phyloP scores from a whole-genome alignment of 2,888 invertebrate genomes.

The Hemithea aestivaria region DNA sequence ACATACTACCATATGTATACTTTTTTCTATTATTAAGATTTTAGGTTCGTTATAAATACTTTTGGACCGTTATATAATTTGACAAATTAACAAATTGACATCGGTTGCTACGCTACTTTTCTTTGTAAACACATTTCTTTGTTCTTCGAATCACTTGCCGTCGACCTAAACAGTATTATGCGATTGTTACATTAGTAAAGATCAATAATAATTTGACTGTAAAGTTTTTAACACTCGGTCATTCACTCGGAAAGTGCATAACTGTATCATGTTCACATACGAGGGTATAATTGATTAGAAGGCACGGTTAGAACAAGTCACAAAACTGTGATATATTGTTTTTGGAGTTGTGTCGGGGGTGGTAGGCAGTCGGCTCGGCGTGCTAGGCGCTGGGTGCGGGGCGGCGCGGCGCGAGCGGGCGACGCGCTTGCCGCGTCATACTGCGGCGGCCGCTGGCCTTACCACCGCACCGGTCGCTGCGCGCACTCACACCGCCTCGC shows the following conservation, averaged over 20 bases:
- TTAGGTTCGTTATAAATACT: not conserved
- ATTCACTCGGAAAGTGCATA: slow-evolving; percentile 21
- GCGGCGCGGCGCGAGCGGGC: slow-evolving; percentile 51
- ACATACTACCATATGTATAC: too few species aligned
- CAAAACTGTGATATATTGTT: slow-evolving; percentile 26
- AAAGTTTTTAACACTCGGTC: slow-evolving; percentile 6
- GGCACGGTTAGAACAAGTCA: slow-evolving; percentile 47
- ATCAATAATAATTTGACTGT: slow-evolving; percentile 10
- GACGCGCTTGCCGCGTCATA: slow-evolving; percentile 65
- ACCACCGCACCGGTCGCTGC: slow-evolving; percentile 20
- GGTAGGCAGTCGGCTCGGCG: slow-evolving; percentile 12
- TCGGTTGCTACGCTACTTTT: slow-evolving; percentile 68
- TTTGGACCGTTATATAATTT: slow-evolving; percentile 38
- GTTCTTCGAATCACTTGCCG: slow-evolving; percentile 41
- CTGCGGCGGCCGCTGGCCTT: slow-evolving; percentile 56
- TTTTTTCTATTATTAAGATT: too few species aligned
- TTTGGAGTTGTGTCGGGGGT: slow-evolving; percentile 20
- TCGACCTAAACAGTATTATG: slow-evolving; percentile 24
- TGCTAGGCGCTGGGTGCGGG: slow-evolving; percentile 32
- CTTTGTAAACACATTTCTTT: slow-evolving; percentile 65
- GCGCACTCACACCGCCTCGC: slow-evolving; percentile 16
- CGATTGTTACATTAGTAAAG: slow-evolving; percentile 18
- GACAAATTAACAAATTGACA: slow-evolving; percentile 39
- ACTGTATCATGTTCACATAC: slow-evolving; percentile 16
- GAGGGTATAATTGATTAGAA: slow-evolving; percentile 33